Evolutionary conservation across 2,888 invertebrate genomes (phyloP).

Genomic region (Nipponacmea schrenckii): DNA sequence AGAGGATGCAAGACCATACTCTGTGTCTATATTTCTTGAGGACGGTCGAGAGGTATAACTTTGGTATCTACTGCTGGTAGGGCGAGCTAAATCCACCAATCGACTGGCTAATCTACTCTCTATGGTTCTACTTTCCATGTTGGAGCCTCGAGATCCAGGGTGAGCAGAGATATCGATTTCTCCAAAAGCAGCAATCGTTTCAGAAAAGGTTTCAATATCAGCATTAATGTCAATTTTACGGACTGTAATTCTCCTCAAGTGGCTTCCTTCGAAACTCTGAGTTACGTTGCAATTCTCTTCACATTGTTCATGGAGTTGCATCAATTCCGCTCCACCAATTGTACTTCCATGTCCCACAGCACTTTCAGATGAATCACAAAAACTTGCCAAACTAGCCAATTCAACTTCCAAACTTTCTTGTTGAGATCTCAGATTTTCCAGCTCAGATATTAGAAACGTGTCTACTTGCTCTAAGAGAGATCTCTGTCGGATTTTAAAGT

Average conservation of each 20-base stretch:
- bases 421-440: constrained; percentile 82
- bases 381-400: constrained; percentile 93
- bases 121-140: not conserved
- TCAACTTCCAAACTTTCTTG: constrained; percentile 95
- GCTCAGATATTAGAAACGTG: constrained; percentile 88
- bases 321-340: constrained; percentile 53
- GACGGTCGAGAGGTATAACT: not conserved
- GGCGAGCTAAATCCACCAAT: not conserved
- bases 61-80: not conserved
- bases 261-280: constrained; percentile 71
- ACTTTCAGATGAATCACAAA: constrained; percentile 78
- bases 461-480: constrained; percentile 75
- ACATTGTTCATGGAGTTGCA: constrained; percentile 53
- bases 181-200: constrained; percentile 55
- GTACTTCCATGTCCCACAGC: constrained; percentile 39
- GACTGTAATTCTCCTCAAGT: constrained; percentile 91
- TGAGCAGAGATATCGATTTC: constrained; percentile 22
- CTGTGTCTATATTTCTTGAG: not conserved
- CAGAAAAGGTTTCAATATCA: constrained; percentile 54
- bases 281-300: constrained; percentile 52
- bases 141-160: not conserved
- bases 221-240: constrained; percentile 53
- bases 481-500: constrained; percentile 74
- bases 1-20: not conserved
- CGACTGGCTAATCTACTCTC: not conserved